These are phyloP conservation scores for Diarsia dahlii DNA, from an alignment of 2,888 invertebrate species.

Conservation along the genomic window DNA sequence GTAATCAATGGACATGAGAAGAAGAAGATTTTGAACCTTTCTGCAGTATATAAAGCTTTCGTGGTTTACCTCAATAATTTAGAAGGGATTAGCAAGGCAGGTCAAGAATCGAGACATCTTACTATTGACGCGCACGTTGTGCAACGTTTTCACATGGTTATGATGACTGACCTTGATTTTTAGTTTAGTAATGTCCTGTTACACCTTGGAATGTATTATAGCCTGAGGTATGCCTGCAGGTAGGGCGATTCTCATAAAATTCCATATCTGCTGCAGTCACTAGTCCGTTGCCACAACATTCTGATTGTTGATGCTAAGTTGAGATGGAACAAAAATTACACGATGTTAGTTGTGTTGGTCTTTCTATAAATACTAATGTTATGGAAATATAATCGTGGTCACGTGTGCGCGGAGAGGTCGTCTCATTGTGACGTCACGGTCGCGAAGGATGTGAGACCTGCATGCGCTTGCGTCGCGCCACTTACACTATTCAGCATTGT, in stretches of 20 bases:
- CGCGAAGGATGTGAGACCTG: slow-evolving; percentile 35
- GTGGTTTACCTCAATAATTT: too few species aligned
- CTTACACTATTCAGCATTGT: neutral
- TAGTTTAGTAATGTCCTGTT: neutral
- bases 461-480: slow-evolving; percentile 20
- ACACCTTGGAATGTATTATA: neutral
- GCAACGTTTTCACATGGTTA: neutral
- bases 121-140: neutral
- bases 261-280: neutral
- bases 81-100: neutral
- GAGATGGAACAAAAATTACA: neutral
- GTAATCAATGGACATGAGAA: neutral
- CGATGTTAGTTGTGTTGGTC: slow-evolving; percentile 1
- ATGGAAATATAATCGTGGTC: slow-evolving; percentile 46
- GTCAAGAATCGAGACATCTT: neutral
- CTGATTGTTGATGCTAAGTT: neutral
- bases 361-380: slow-evolving; percentile 35
- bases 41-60: too few species aligned
- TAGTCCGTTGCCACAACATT: neutral
- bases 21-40: neutral
- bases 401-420: slow-evolving; percentile 44
- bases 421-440: slow-evolving; percentile 41
- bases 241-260: neutral
- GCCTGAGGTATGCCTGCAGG: too few species aligned
- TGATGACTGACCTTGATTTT: neutral